These are phyloP conservation scores for Zingel zingel DNA, from an alignment of 2,113 vertebrate species.

Conservation along the genomic window DNA sequence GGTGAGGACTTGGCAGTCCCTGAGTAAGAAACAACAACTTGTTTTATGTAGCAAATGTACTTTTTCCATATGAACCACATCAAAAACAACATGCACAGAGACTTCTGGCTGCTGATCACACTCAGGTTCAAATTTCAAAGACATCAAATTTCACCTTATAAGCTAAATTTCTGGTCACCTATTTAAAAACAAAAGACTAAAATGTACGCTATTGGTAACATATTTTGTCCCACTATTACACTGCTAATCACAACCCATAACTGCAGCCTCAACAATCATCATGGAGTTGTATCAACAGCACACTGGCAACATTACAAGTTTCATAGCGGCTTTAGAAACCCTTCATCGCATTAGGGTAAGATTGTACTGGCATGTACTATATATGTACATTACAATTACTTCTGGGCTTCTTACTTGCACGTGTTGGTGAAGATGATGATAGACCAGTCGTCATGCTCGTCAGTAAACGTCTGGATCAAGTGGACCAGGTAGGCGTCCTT, in stretches of 20 bases:
- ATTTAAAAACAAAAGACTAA: background rate
- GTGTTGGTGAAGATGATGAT: conserved; percentile 96
- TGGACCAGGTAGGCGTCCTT: conserved; percentile 96
- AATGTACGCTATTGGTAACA: background rate
- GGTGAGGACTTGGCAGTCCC: conserved; percentile 93
- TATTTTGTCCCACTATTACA: background rate
- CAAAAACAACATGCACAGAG: background rate
- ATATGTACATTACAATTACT: background rate
- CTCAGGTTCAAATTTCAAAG: background rate
- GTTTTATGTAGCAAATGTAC: too few species aligned
- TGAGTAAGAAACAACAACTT: conserved; percentile 53
- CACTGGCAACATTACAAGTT: background rate
- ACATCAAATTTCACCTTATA: background rate
- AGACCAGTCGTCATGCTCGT: conserved; percentile 93
- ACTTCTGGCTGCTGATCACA: background rate
- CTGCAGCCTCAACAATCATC: background rate
- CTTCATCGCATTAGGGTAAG: too few species aligned
- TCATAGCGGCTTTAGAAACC: background rate
- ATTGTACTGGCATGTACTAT: background rate
- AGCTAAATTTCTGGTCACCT: background rate
- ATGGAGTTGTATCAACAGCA: background rate
- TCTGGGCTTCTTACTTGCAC: conserved; percentile 90
- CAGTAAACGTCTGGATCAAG: conserved; percentile 92
- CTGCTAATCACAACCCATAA: background rate
- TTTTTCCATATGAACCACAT: background rate